Evolutionary conservation across 2,797 vertebrate species (phyloP).

Genomic region (Sebastes glaucus): DNA sequence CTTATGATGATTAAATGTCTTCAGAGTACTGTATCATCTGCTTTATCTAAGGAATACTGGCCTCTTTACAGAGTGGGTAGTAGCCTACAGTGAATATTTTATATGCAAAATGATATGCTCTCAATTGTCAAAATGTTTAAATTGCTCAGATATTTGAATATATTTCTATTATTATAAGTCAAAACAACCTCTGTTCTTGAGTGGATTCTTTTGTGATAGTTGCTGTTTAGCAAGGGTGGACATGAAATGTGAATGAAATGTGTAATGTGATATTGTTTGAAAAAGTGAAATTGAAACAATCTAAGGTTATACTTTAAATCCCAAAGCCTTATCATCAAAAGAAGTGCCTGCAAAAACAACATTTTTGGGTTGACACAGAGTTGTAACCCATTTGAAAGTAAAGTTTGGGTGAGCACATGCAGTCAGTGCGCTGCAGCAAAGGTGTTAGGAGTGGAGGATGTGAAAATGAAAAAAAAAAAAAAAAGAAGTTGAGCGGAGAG

Average conservation of each 20-base stretch:
- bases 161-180: background rate
- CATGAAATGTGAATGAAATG: background rate
- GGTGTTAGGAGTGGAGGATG: constrained; percentile 33
- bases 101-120: background rate
- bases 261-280: background rate
- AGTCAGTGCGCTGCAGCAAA: constrained; percentile 21
- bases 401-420: constrained; percentile 1
- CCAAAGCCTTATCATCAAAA: background rate
- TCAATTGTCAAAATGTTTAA: background rate
- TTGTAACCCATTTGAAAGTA: constrained; percentile 1
- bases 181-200: background rate
- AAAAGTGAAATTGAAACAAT: background rate
- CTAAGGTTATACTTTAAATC: background rate
- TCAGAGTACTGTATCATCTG: background rate
- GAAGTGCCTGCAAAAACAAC: background rate
- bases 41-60: background rate
- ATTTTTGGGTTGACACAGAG: background rate
- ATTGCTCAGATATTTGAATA: background rate
- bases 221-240: background rate
- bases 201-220: background rate
- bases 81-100: background rate
- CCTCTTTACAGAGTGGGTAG: background rate
- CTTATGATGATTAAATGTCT: background rate
- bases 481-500: constrained; percentile 29
- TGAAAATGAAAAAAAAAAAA: constrained; percentile 30